These are phyloP conservation scores for Isoperla grammatica DNA, from an alignment of 2,888 invertebrate species.

Conservation along the genomic window DNA sequence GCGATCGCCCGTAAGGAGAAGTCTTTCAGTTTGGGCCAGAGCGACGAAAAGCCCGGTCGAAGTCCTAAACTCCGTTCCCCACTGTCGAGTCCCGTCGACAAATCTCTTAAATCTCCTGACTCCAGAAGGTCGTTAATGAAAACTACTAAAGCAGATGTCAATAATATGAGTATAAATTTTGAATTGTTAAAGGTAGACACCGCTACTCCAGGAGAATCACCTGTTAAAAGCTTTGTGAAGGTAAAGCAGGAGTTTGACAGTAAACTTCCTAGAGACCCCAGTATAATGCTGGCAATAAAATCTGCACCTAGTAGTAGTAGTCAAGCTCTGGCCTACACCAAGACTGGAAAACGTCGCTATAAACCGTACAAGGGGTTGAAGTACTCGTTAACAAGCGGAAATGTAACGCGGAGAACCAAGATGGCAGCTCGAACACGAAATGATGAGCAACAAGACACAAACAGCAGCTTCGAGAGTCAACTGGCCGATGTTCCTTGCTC, in stretches of 20 bases:
- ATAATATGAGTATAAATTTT: not conserved
- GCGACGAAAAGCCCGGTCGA: slow-evolving; percentile 25
- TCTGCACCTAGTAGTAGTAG: slow-evolving; percentile 7
- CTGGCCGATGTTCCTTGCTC: no score
- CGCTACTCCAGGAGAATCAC: not conserved
- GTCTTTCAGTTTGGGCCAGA: slow-evolving; percentile 47
- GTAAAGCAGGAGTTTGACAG: not conserved
- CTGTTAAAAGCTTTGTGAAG: not conserved
- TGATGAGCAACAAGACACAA: not conserved
- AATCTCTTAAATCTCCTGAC: not conserved
- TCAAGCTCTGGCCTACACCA: slow-evolving; percentile 25
- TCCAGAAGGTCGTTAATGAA: not conserved
- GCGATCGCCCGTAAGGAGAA: slow-evolving; percentile 70
- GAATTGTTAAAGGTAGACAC: not conserved
- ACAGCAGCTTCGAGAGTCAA: no score
- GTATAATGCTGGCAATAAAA: slow-evolving; percentile 9
- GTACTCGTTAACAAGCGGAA: slow-evolving; percentile 32
- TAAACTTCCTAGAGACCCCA: not conserved
- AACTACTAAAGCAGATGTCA: not conserved
- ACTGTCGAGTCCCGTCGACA: slow-evolving; percentile 11
- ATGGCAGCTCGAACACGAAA: not conserved
- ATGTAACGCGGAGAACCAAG: not conserved
- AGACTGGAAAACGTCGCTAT: slow-evolving; percentile 32
- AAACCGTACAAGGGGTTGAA: slow-evolving; percentile 34
- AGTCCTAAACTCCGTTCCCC: slow-evolving; percentile 23